Evolutionary conservation across 2,888 invertebrate genomes (phyloP).

Genomic region (Drosophila quasianomalipes): DNA sequence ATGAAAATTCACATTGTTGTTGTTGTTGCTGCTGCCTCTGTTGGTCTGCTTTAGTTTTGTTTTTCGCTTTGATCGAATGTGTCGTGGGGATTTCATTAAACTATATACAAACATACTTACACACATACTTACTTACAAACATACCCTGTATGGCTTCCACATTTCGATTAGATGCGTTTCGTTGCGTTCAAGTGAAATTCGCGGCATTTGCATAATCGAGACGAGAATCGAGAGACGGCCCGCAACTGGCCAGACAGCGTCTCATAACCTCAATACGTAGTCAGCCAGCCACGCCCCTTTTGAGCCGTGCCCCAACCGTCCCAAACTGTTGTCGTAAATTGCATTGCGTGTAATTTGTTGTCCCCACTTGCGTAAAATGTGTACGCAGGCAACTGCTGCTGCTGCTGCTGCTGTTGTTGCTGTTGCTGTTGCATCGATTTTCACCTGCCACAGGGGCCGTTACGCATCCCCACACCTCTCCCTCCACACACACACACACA

Average conservation of each 20-base stretch:
- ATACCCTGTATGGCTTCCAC: slow-evolving; percentile 36
- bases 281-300: slow-evolving; percentile 10
- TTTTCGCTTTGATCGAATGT: slow-evolving; percentile 15
- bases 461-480: not conserved
- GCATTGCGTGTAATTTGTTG: slow-evolving; percentile 63
- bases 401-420: not conserved
- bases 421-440: slow-evolving; percentile 54
- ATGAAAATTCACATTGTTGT: slow-evolving; percentile 5
- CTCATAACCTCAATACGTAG: slow-evolving; percentile 51
- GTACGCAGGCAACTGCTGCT: slow-evolving; percentile 34
- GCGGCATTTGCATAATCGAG: slow-evolving; percentile 51
- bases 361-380: slow-evolving; percentile 66
- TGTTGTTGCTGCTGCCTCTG: not conserved
- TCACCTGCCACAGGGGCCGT: slow-evolving; percentile 52
- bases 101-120: not conserved
- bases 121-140: not conserved
- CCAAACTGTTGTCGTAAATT: slow-evolving; percentile 15
- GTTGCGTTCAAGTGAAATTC: slow-evolving; percentile 39
- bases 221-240: slow-evolving; percentile 1
- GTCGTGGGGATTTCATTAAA: slow-evolving; percentile 12
- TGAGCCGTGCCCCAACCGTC: not conserved
- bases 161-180: slow-evolving; percentile 41
- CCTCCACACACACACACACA: not conserved
- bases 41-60: slow-evolving; percentile 1
- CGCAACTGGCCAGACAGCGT: slow-evolving; percentile 19